Evolutionary conservation across 2,888 invertebrate species (phyloP), one percentile per base, ranked within the genome.

Genomic region (Exocentrus adspersus): DNA sequence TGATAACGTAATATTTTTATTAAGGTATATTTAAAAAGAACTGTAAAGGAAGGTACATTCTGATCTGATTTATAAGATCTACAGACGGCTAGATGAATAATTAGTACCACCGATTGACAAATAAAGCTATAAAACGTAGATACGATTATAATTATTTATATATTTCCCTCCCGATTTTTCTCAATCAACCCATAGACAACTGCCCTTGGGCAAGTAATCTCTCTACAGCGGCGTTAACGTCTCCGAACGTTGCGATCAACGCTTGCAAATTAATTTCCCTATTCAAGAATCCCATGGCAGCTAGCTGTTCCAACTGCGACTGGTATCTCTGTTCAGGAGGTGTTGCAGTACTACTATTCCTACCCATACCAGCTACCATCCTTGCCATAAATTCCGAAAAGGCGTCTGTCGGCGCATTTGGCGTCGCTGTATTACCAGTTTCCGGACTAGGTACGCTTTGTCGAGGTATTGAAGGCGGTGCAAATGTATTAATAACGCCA

Each of bases 221-320:
- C 84, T 99, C 98, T 78, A 99, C 94, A 53, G 98, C 98, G 50
- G 96, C 97, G 84, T 97, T 98, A 76, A 99, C 94, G 84, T 99
- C 98, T 64, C 98, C 98, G 82, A 95, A 95, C 57, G 97, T 97
- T 67, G 98, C 97, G 78, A 93, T 91, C 80, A 99, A 87, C 65
- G 98, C 98, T 90, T 97, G 96, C 79, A 99, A 87, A 86, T 99
- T 99, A 68, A 97, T 97, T 79, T 98, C 97, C 77, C 97, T 88
- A 85, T 99, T 97, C 66, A 92, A 89, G 86, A 99, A 99, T 59
- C 98, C 98, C 98, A 99, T 99, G 52, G 92, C 90, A 16, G 94
- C 87, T 70, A 99, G 87, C 83, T 97, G 97, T 78, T 98, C 97
- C 74, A 99, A 84, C 83, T 99, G 98, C 65, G 93, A 89, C 71